phyloP scores from a whole-genome alignment of 2,797 vertebrate genomes.

The Microchirus variegatus region DNA sequence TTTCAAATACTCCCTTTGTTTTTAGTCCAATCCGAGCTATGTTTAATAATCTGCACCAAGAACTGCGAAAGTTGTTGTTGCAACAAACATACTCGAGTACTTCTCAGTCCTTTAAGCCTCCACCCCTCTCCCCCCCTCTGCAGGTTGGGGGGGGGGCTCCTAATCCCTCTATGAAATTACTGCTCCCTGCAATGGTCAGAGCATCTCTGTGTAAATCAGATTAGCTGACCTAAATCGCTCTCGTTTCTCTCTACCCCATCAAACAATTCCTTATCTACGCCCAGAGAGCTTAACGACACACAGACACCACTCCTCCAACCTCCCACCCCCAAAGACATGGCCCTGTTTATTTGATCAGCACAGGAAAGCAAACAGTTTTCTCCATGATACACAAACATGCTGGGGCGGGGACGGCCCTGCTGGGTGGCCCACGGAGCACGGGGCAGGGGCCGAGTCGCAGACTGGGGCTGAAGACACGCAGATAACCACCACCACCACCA shows the following conservation, averaged over 20 bases:
- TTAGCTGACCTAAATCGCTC: constrained; percentile 85
- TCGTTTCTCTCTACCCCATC: constrained; percentile 82
- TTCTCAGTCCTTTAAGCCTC: constrained; percentile 66
- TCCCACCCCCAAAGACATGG: constrained; percentile 62
- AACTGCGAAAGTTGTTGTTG: constrained; percentile 72
- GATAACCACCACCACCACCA: constrained; percentile 58
- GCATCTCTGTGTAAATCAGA: constrained; percentile 85
- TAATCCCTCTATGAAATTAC: constrained; percentile 91
- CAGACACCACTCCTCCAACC: constrained; percentile 65
- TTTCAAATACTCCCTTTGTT: constrained; percentile 60
- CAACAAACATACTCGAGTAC: constrained; percentile 59
- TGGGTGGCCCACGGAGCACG: constrained; percentile 63
- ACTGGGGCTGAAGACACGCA: constrained; percentile 35
- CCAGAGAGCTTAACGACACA: constrained; percentile 82
- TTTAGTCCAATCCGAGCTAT: constrained; percentile 49
- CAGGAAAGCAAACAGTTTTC: constrained; percentile 76
- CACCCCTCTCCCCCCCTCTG: constrained; percentile 64
- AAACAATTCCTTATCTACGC: constrained; percentile 87
- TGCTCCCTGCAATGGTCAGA: constrained; percentile 83
- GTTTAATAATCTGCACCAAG: constrained; percentile 68
- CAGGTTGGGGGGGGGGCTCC: constrained; percentile 62
- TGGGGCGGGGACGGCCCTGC: constrained; percentile 50
- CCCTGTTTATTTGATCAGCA: constrained; percentile 80
- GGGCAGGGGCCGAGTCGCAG: constrained; percentile 30
- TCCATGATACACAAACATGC: constrained; percentile 77